A percentile compares a stretch with the other conserved stretches of the same genome.
phyloP scores from a whole-genome alignment of 2,113 vertebrate genomes.

The Coregonus clupeaformis region DNA sequence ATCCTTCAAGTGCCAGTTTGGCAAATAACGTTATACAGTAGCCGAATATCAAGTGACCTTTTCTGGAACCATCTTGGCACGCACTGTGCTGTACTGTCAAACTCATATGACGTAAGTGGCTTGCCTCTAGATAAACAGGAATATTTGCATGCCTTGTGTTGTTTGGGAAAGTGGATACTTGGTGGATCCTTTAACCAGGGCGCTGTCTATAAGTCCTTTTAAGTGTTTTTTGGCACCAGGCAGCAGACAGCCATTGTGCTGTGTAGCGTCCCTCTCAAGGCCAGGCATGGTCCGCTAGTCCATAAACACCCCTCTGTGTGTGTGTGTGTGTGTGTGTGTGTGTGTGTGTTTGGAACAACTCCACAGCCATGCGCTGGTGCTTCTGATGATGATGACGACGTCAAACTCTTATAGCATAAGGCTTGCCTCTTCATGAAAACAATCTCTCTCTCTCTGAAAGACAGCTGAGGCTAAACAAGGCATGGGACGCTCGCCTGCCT shows the following conservation, averaged over 20 bases:
- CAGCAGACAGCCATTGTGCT: conserved; percentile 3
- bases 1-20: background rate
- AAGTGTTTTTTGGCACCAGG: conserved; percentile 17
- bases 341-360: background rate
- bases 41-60: background rate
- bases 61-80: no score
- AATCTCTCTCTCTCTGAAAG: no score
- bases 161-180: background rate
- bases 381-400: no score
- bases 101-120: no score
- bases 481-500: no score
- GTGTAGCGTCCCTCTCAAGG: conserved; percentile 3
- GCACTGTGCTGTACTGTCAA: no score
- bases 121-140: background rate
- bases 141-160: background rate
- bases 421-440: no score
- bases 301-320: background rate
- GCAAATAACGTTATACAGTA: conserved; percentile 10
- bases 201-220: conserved; percentile 3
- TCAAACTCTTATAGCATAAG: no score
- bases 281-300: conserved; percentile 24
- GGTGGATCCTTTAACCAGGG: background rate
- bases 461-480: background rate
- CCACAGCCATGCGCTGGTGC: no score
- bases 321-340: background rate